These are phyloP conservation scores for Nudaria mundana DNA, from an alignment of 2,888 invertebrate genomes.

Conservation along the genomic window DNA sequence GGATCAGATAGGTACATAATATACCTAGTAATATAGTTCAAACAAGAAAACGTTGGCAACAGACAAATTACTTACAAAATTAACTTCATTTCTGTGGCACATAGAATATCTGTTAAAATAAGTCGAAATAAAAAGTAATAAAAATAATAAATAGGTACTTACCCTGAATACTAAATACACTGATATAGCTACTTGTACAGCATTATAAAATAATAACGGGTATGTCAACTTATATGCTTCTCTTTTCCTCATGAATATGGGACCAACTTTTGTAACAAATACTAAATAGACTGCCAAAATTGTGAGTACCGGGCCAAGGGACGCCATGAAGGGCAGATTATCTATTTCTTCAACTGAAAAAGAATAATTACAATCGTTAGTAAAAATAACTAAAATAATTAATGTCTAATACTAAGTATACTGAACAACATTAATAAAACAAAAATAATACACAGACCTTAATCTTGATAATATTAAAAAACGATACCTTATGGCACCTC, in stretches of 20 bases:
- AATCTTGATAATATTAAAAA: too few relatives aligned
- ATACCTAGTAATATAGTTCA: too few relatives aligned
- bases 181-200: constrained; percentile 92
- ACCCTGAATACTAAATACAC: constrained; percentile 92
- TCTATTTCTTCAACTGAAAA: constrained; percentile 77
- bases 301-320: constrained; percentile 87
- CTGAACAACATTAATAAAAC: too few relatives aligned
- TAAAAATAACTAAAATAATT: too few relatives aligned
- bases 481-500: too few relatives aligned
- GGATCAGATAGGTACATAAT: too few relatives aligned
- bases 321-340: constrained; percentile 89
- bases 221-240: constrained; percentile 90
- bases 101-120: too few relatives aligned
- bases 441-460: too few relatives aligned
- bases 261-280: constrained; percentile 89
- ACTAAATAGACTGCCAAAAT: constrained; percentile 87
- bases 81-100: too few relatives aligned
- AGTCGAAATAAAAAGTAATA: neutral
- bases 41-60: too few relatives aligned
- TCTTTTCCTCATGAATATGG: constrained; percentile 91
- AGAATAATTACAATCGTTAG: neutral
- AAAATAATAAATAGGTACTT: constrained; percentile 47
- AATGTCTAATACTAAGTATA: too few relatives aligned
- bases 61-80: too few relatives aligned
- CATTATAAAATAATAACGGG: constrained; percentile 90